phyloP scores from a whole-genome alignment of 2,888 invertebrate genomes.

The Yponomeuta evonymella region DNA sequence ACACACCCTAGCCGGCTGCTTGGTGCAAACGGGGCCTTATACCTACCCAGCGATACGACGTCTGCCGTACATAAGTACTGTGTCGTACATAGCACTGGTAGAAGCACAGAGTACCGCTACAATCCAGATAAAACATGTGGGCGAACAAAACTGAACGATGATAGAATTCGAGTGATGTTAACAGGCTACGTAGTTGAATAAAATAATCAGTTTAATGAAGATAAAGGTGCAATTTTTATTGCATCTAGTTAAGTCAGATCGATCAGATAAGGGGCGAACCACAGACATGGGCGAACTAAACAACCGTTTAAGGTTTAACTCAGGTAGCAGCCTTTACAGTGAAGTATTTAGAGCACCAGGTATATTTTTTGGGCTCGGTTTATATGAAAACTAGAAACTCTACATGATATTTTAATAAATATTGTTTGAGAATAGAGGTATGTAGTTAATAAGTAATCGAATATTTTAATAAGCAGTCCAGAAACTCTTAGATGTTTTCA shows the following conservation, averaged over 20 bases:
- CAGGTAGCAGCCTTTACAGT: neutral
- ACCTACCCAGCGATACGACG: constrained; percentile 10
- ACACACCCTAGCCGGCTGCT: constrained; percentile 7
- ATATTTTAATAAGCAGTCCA: too few species aligned
- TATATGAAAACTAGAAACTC: too few species aligned
- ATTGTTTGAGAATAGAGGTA: too few species aligned
- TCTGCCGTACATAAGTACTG: constrained; percentile 7
- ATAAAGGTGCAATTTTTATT: neutral
- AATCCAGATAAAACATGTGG: neutral
- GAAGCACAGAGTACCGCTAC: neutral
- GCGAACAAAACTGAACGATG: neutral
- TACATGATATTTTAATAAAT: too few species aligned
- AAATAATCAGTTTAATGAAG: neutral
- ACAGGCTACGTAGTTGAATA: neutral
- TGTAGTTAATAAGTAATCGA: too few species aligned
- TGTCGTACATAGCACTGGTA: constrained; percentile 4
- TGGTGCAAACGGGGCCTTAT: constrained; percentile 16
- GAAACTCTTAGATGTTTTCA: too few species aligned
- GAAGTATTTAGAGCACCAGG: neutral
- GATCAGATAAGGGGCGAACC: neutral
- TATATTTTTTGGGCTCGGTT: neutral
- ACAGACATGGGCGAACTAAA: neutral
- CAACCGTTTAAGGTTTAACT: neutral
- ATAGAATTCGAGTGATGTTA: neutral
- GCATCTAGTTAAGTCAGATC: too few species aligned